Evolutionary conservation across 1,140 invertebrate species (phyloP), one percentile per base, ranked within the genome.

Genomic region (Drosophila kikkawai): DNA sequence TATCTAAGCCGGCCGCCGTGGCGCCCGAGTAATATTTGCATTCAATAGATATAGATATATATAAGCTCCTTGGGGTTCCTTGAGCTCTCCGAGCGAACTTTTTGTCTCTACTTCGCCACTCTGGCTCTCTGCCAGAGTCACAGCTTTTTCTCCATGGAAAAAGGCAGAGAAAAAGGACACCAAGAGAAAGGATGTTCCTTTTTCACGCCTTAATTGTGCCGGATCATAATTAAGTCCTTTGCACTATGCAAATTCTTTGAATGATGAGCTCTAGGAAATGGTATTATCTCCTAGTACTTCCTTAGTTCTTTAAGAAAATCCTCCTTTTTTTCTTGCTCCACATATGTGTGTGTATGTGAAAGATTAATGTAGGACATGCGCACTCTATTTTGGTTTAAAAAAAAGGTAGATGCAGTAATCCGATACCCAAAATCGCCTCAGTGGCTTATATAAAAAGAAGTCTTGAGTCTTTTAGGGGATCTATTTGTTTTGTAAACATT

Each of bases 351-450:
- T 66, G 50, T 79, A 65, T 82, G 74, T 81, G 63, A 63, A 60
- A 50, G 75, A 12, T 45, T 57, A 55, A 82, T 79, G 63, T 73
- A 87, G 84, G 84, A 90, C 84, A 88, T 88, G 84, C 84, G 84
- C 84, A 88, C 59, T 79, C 42, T 75, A 79, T 73, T 56, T 84
- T 61, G 81, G 68, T 68, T 70, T 79, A 29, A 29, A 63, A 48
- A 50, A 60, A 56, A 64, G 73, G 22, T 39, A 75, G 64, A 66
- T 84, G 80, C 84, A 90, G 50, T 65, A 55, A 61, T 55, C 71
- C 42, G 29, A 58, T 26, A 47, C 63, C 57, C 41, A 15, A 48
- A 65, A 56, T 70, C 47, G 41, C 13, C 67, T 55, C 48, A 37
- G 6, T 7, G n/a, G 15, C 79, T 85, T 85, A 86, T 63, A 82